phyloP scores from a whole-genome alignment of 2,113 vertebrate genomes.

The Oenanthe melanoleuca region DNA sequence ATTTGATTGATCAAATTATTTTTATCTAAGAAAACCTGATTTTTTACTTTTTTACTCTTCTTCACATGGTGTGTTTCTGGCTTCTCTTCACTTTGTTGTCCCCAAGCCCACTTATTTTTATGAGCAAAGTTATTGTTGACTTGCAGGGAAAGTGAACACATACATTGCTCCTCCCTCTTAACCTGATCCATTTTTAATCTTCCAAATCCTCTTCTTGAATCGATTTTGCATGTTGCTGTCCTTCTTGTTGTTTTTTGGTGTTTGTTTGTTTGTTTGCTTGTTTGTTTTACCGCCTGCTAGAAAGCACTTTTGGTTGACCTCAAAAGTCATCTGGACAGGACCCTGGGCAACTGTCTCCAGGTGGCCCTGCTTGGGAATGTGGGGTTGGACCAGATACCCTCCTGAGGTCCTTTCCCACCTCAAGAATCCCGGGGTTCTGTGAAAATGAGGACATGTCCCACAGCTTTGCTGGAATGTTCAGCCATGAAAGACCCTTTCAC shows the following conservation, averaged over 20 bases:
- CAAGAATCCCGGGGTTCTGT: accelerated
- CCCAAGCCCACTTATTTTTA: not conserved
- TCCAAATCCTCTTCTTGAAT: not conserved
- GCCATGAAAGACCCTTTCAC: not conserved
- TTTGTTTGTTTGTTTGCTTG: no score
- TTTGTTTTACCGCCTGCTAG: not conserved
- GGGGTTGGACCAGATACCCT: not conserved
- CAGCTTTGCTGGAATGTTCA: not conserved
- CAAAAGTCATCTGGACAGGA: not conserved
- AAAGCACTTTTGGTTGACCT: not conserved
- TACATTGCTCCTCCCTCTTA: not conserved
- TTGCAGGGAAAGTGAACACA: not conserved
- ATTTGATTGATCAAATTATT: not conserved
- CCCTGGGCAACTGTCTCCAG: not conserved
- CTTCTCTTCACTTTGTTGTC: not conserved
- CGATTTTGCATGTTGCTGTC: not conserved
- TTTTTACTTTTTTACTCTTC: not conserved
- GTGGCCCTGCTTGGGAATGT: not conserved
- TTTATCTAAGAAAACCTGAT: not conserved
- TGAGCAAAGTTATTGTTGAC: not conserved
- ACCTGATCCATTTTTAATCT: not conserved
- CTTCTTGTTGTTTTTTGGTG: not conserved
- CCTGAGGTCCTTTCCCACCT: not conserved
- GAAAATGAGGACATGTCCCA: not conserved
- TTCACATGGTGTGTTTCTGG: not conserved